Evolutionary conservation across 2,113 vertebrate species (phyloP).

Genomic region (Struthidea cinerea): DNA sequence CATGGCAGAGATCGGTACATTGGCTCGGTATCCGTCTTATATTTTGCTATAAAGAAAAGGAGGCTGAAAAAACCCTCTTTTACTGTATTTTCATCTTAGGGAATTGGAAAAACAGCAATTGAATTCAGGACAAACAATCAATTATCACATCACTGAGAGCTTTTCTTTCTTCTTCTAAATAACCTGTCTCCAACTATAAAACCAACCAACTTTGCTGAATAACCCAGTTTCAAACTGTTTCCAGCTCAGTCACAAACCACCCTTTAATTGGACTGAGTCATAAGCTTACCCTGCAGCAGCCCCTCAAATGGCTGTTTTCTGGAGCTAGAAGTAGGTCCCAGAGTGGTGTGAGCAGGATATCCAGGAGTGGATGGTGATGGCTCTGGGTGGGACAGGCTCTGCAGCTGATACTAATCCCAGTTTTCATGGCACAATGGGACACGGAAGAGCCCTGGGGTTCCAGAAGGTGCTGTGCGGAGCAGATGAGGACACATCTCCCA

Average conservation of each 20-base stretch:
- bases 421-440: not conserved
- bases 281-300: not conserved
- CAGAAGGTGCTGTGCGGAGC: not conserved
- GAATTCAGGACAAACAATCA: not conserved
- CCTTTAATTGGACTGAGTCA: not conserved
- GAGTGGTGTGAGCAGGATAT: not conserved
- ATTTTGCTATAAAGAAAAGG: not conserved
- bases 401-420: not conserved
- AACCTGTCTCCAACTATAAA: not conserved
- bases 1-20: not conserved
- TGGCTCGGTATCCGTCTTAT: not conserved
- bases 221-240: not conserved
- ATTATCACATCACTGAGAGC: not conserved
- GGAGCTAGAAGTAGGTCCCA: not conserved
- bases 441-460: not conserved
- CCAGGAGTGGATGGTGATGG: accelerated
- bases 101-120: not conserved
- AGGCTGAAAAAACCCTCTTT: not conserved
- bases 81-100: not conserved
- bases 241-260: not conserved
- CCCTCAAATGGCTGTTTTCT: not conserved
- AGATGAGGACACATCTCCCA: not conserved
- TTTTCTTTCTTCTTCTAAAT: not conserved
- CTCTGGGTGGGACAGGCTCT: not conserved
- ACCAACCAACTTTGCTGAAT: not conserved